These are phyloP conservation scores for Cladorhizidae sp. DNA, from an alignment of 37 sponge, comb jelly and placozoan genomes.

Conservation along the genomic window DNA sequence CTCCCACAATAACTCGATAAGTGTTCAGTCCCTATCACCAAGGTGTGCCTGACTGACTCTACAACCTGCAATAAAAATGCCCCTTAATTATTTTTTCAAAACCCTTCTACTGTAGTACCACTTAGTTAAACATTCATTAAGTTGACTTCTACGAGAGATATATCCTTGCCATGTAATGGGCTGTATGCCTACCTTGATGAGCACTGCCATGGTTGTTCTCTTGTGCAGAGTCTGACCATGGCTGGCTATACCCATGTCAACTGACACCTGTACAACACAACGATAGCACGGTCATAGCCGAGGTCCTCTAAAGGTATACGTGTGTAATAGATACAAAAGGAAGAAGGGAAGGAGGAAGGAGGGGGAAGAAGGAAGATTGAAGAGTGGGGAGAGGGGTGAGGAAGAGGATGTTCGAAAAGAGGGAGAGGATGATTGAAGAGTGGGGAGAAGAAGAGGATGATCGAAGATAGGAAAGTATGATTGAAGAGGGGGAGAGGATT, in stretches of 20 bases:
- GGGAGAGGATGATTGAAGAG: conserved; percentile 6
- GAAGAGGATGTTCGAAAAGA: too few relatives aligned
- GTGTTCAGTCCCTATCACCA: too few relatives aligned
- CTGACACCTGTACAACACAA: not conserved
- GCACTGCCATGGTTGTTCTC: conserved; percentile 85
- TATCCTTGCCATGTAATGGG: too few relatives aligned
- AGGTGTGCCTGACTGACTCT: too few relatives aligned
- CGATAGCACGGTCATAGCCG: not conserved
- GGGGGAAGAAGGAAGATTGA: not conserved
- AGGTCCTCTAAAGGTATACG: too few relatives aligned
- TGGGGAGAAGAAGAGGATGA: conserved; percentile 6
- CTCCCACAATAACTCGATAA: too few relatives aligned
- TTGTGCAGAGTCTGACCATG: conserved; percentile 69
- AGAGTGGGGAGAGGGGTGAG: not conserved
- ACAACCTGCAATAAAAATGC: too few relatives aligned
- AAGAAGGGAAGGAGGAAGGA: not conserved
- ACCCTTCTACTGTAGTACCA: too few relatives aligned
- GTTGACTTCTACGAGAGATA: too few relatives aligned
- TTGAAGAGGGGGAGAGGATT: conserved; percentile 10
- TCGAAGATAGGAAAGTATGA: not conserved
- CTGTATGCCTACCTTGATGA: conserved; percentile 73
- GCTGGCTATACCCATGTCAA: not conserved
- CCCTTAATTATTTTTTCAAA: too few relatives aligned
- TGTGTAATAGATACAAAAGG: not conserved
- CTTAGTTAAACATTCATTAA: too few relatives aligned